Percentiles rank a stretch among this genome's conserved stretches.
Conservation (phyloP, 1,140 invertebrate species). For the Arion vulgaris region DNA sequence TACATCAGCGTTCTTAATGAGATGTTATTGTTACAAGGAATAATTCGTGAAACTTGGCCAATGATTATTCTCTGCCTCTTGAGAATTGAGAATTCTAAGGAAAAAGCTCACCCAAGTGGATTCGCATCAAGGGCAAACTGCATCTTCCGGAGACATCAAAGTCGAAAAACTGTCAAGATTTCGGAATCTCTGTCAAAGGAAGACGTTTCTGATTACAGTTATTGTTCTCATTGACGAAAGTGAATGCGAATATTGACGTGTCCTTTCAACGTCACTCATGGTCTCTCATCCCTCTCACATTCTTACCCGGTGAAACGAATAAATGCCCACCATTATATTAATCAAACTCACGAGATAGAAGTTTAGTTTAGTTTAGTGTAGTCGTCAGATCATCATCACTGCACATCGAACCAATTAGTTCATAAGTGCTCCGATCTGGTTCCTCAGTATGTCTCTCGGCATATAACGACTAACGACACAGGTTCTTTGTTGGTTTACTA, state of each 20-base stretch:
- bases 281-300: not conserved
- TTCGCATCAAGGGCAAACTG: not conserved
- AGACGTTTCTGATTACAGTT: conserved; percentile 24
- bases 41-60: conserved; percentile 12
- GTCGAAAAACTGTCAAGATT: conserved; percentile 18
- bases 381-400: too few species aligned
- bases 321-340: not conserved
- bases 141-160: conserved; percentile 7
- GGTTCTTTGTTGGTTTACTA: too few species aligned
- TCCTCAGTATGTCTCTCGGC: too few species aligned
- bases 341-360: not conserved
- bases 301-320: not conserved
- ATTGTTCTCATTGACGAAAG: conserved; percentile 15
- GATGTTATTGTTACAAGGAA: conserved; percentile 10
- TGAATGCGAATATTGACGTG: not conserved
- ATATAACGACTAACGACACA: too few species aligned
- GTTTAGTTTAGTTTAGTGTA: too few species aligned
- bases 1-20: conserved; percentile 6
- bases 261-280: not conserved
- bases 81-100: not conserved
- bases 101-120: conserved; percentile 1
- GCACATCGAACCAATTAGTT: too few species aligned
- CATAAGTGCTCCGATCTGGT: too few species aligned
- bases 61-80: conserved; percentile 9
- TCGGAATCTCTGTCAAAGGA: not conserved